Base-by-base conservation (phyloP, 2,797 vertebrate genomes). In the Sebastolobus altivelis region DNA sequence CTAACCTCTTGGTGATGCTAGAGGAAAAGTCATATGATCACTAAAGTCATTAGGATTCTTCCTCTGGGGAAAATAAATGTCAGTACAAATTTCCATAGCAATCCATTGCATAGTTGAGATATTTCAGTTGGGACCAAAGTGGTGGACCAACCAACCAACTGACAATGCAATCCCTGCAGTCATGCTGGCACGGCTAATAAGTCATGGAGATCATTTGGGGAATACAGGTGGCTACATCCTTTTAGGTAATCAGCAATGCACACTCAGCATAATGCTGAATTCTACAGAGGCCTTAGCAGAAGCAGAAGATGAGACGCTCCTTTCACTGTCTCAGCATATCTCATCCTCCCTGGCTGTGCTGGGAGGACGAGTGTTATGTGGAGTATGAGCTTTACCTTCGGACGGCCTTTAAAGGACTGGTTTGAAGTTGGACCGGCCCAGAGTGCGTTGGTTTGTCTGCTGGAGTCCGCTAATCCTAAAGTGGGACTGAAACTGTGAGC, bases 241-340 rank as follows among this genome's bases (percentile, higher is more conserved):
- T 75, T 67, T 9, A 35, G 35, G 22, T 75, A 55, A 72, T 59
- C 55, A 72, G 40, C 29, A 59, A 40, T n/a, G 54, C 72, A 75
- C 40, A 85, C 27, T 82, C 60, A 54, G 60, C 77, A 76, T 75
- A 56, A 63, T 65, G 54, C 22, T n/a, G 38, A 73, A 77, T 73
- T 70, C 68, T 37, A 25, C n/a, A 0, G 38, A 77, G 78, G 22
- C 65, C 16, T 75, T 14, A 72, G 18, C 46, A 49, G 46, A 58
- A 25, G 43, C 25, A 61, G 54, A 40, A 68, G 58, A 72, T 54
- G 37, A 69, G 73, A 79, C 14, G 62, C 65, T 68, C 4, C 55
- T 80, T 75, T 69, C 22, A 38, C 52, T 20, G 52, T 56, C 76
- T 82, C 71, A 74, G 85, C 79, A 72, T 38, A 71, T 80, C 20